A percentile compares a stretch with the other conserved stretches of the same genome.
phyloP scores from a whole-genome alignment of 2,113 vertebrate genomes.

The Rhabdornis inornatus region DNA sequence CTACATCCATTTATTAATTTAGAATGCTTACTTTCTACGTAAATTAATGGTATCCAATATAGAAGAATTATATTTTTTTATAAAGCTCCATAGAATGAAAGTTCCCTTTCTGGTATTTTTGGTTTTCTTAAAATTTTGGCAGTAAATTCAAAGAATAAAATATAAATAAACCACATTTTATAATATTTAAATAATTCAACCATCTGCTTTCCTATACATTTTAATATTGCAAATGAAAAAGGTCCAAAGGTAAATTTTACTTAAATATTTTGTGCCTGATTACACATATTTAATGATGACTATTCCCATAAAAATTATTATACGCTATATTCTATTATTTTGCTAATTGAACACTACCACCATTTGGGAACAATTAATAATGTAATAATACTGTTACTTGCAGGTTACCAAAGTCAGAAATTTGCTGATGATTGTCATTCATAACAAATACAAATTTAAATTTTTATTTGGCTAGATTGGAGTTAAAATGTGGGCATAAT shows the following conservation, averaged over 20 bases:
- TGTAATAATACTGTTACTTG: background rate
- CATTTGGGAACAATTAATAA: background rate
- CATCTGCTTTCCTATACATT: background rate
- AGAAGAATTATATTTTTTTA: background rate
- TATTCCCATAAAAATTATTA: background rate
- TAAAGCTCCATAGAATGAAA: background rate
- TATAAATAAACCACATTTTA: background rate
- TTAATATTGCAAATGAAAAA: background rate
- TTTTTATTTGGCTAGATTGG: background rate
- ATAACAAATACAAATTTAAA: background rate
- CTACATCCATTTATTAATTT: background rate
- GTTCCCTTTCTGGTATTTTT: background rate
- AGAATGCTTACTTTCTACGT: background rate
- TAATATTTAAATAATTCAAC: background rate
- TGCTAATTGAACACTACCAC: background rate
- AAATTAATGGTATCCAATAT: background rate
- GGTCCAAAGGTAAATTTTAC: background rate
- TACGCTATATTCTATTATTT: background rate
- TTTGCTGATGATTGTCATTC: background rate
- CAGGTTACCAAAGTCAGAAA: background rate
- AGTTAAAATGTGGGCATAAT: background rate
- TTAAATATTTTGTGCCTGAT: background rate
- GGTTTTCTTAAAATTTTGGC: background rate
- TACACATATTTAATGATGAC: background rate
- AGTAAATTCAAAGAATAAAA: background rate